phyloP scores from a whole-genome alignment of 2,797 vertebrate species.

The Crax fasciolata region DNA sequence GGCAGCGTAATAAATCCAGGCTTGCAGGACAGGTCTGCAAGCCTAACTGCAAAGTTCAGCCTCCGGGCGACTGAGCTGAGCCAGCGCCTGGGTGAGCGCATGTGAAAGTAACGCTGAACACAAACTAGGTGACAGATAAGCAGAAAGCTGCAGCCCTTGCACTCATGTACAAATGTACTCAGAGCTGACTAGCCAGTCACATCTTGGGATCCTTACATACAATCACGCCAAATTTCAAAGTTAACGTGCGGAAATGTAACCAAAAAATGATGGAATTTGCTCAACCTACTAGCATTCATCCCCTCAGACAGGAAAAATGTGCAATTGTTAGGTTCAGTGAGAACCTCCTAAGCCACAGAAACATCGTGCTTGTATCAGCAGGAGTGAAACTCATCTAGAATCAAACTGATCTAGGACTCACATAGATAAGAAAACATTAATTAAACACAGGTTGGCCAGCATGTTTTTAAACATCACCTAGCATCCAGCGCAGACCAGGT shows the following conservation, averaged over 20 bases:
- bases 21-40: not conserved
- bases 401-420: not conserved
- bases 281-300: not conserved
- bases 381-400: conserved; percentile 19
- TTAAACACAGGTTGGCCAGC: conserved; percentile 43
- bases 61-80: not conserved
- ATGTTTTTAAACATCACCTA: conserved; percentile 49
- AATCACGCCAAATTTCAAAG: not conserved
- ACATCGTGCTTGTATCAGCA: not conserved
- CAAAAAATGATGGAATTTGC: conserved; percentile 9
- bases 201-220: not conserved
- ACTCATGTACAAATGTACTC: not conserved
- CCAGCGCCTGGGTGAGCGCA: not conserved
- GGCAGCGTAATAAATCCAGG: conserved; percentile 13
- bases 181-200: not conserved
- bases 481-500: conserved; percentile 47
- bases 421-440: conserved; percentile 54
- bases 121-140: not conserved
- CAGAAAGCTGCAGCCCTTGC: not conserved
- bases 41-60: not conserved
- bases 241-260: not conserved
- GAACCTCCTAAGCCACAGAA: not conserved
- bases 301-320: conserved; percentile 4
- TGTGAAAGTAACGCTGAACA: not conserved
- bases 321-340: not conserved